phyloP scores from a whole-genome alignment of 2,888 invertebrate species.

The Galeopsomyia nigrocyanea region DNA sequence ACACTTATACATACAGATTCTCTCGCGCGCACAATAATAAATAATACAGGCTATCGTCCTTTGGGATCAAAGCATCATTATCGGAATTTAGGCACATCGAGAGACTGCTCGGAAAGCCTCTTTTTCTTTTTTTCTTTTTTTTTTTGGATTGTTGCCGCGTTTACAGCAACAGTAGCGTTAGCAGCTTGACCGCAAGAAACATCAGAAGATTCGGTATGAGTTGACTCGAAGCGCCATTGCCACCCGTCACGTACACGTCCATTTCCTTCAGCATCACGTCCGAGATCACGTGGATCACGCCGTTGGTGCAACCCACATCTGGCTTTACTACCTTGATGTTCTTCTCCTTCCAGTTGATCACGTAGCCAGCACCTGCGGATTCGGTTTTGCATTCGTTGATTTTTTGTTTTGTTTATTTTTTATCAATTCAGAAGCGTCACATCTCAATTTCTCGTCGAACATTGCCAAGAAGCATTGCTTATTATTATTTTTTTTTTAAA shows the following conservation, averaged over 20 bases:
- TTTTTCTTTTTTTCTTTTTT: background rate
- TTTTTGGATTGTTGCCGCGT: no score
- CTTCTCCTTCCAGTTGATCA: slow-evolving; percentile 87
- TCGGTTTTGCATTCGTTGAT: background rate
- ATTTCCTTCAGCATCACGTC: slow-evolving; percentile 86
- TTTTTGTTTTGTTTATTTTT: slow-evolving; percentile 6
- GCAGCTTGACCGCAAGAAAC: slow-evolving; percentile 67
- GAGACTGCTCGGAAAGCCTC: slow-evolving; percentile 21
- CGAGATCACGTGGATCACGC: slow-evolving; percentile 95
- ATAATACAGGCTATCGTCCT: background rate
- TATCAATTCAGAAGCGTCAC: slow-evolving; percentile 24
- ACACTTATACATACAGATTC: no score
- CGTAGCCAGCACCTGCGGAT: slow-evolving; percentile 76
- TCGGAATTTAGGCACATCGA: background rate
- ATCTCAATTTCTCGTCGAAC: slow-evolving; percentile 6
- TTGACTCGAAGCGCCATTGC: slow-evolving; percentile 67
- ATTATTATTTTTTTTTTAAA: no score
- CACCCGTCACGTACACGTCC: slow-evolving; percentile 81
- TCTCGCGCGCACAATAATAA: no score
- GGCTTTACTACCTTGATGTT: slow-evolving; percentile 89
- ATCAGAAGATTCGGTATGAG: slow-evolving; percentile 49
- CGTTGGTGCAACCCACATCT: slow-evolving; percentile 95
- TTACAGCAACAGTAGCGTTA: slow-evolving; percentile 57
- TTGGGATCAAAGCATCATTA: background rate
- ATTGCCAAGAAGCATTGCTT: slow-evolving; percentile 17